Base-by-base conservation (phyloP, 1,140 invertebrate genomes). In the Ruditapes philippinarum region DNA sequence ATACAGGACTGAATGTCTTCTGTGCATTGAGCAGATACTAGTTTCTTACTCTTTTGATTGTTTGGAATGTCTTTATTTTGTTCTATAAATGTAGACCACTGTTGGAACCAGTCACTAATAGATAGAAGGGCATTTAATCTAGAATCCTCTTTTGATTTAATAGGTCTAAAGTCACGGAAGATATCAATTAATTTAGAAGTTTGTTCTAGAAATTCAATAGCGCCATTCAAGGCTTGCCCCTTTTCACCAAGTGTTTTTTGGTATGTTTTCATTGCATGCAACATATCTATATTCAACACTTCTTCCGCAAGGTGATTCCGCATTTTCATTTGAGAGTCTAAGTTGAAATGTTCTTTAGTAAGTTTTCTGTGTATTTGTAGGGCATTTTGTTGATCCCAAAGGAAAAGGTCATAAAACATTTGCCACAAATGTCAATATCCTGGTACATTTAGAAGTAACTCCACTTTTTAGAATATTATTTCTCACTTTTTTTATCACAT, bases 271-370 rank as follows among this genome's bases (percentile, higher is more conserved):
- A 90, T 74, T 5, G 84, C 38, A 79, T 89, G 14, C n/a, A 89
- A 51, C 85, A 89, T 89, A 45, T 89, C 76, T 4, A 2, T 9
- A 38, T 84, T 65, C 12, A 91, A 40, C 1, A 84, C 60, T 9
- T 91, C 85, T 65, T 91, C 90, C 22, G 80, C 90, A 11, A 91
- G 33, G 12, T 89, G 36, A 38, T 91, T 91, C 2, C 86, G 25
- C 87, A 90, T 91, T 78, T 89, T 83, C 19, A n/a, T 17, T 51
- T 40, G 31, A 0, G 25, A 9, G 17, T 68, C 51, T 65, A 68
- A 68, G 25, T 49, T 70, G 0, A 91, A 25, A 49, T 89, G 87
- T 31, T 83, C 87, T 40, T 81, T 79, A 22, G 51, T 62, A 22
- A 91, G 38, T 22, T 78, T 88, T 12, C 45, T 45, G 42, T 89